phyloP scores from a whole-genome alignment of 37 sponge, comb jelly and placozoan genomes.

The Oscarella lobularis region DNA sequence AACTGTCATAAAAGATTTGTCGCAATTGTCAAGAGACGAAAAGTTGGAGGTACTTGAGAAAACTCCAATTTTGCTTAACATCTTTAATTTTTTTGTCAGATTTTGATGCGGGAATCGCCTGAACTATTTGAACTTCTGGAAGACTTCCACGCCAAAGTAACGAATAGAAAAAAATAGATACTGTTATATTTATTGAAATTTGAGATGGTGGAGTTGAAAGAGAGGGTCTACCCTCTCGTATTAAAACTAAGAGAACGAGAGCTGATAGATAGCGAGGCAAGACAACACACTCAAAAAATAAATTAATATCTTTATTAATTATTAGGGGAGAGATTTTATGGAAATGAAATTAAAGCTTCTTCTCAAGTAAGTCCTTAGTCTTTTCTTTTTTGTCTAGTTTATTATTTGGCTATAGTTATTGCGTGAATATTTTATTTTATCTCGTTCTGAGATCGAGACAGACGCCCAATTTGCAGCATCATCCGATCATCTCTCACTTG shows the following conservation, averaged over 20 bases:
- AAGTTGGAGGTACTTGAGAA: conserved; percentile 14
- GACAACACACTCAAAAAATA: too few relatives aligned
- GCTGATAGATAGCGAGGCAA: neutral
- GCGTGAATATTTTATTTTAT: conserved; percentile 48
- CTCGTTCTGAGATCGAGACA: conserved; percentile 35
- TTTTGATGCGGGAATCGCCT: conserved; percentile 35
- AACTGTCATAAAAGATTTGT: too few relatives aligned
- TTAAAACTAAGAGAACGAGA: neutral
- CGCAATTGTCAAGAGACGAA: conserved; percentile 32
- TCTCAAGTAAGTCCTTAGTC: neutral
- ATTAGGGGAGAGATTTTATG: neutral
- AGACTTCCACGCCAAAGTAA: conserved; percentile 35
- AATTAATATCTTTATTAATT: too few relatives aligned
- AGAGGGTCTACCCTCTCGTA: neutral
- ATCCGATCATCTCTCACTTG: conserved; percentile 50
- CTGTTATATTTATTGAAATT: neutral
- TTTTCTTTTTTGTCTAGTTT: too few relatives aligned
- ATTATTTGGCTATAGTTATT: conserved; percentile 23
- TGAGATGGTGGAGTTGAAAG: neutral
- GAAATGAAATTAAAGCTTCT: neutral
- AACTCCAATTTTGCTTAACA: neutral
- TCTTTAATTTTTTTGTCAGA: conserved; percentile 2
- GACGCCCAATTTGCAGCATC: conserved; percentile 6
- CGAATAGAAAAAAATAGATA: neutral
- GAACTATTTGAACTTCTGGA: conserved; percentile 52